Evolutionary conservation across 2,797 vertebrate species (phyloP).

Genomic region (Sebastes itinus): DNA sequence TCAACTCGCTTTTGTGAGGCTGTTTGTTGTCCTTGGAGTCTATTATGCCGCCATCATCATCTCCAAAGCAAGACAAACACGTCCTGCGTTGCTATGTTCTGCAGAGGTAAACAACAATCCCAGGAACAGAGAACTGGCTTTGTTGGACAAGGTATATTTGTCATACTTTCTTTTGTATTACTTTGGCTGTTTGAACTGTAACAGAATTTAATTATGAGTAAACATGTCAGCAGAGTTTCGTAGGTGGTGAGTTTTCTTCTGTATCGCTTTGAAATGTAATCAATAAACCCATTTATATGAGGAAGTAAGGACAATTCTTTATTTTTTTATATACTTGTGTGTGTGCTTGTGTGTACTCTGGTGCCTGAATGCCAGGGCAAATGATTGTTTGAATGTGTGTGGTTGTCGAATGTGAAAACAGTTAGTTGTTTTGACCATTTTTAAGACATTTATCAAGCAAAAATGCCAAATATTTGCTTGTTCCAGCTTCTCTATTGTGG

Average conservation of each 20-base stretch:
- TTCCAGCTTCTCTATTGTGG: background rate
- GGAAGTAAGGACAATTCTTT: background rate
- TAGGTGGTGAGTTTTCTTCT: slow-evolving; percentile 8
- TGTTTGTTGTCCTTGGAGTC: slow-evolving; percentile 73
- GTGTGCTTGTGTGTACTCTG: background rate
- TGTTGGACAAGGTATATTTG: slow-evolving; percentile 32
- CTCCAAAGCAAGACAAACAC: slow-evolving; percentile 67
- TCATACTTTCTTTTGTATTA: slow-evolving; percentile 52
- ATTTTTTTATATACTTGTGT: background rate
- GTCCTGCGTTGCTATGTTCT: slow-evolving; percentile 41
- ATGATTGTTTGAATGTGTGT: background rate
- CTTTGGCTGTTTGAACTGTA: slow-evolving; percentile 28
- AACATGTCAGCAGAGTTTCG: slow-evolving; percentile 22
- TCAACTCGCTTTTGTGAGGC: slow-evolving; percentile 57
- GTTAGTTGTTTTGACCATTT: background rate
- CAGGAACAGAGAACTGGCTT: slow-evolving; percentile 18
- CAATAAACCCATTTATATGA: slow-evolving; percentile 26
- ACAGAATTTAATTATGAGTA: slow-evolving; percentile 26
- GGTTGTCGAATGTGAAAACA: background rate
- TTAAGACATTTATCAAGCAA: background rate
- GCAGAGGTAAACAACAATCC: slow-evolving; percentile 41
- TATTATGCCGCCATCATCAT: slow-evolving; percentile 67
- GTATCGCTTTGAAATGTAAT: slow-evolving; percentile 14
- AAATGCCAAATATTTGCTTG: background rate
- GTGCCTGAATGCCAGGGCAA: background rate